Conservation (phyloP, 2,888 invertebrate genomes). For the Steinernema carpocapsae region DNA sequence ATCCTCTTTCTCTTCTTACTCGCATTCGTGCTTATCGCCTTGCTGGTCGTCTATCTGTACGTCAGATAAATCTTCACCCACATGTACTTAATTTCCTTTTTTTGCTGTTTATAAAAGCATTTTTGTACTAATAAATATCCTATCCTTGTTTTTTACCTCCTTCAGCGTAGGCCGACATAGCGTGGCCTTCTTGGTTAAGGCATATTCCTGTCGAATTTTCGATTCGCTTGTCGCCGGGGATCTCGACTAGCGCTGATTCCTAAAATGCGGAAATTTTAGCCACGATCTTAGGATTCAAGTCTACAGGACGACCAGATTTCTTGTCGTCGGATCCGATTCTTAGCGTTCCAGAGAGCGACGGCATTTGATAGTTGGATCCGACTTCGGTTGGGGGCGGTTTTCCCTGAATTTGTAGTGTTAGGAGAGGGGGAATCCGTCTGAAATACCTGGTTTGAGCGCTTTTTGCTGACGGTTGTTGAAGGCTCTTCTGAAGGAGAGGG, state of each 20-base stretch:
- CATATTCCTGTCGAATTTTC: not conserved
- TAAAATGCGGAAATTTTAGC: too few relatives aligned
- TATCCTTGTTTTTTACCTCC: too few relatives aligned
- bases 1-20: constrained; percentile 55
- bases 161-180: not conserved
- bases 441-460: too few relatives aligned
- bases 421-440: too few relatives aligned
- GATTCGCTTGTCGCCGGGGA: not conserved
- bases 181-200: not conserved
- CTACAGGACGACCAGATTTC: not conserved
- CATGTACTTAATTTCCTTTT: not conserved
- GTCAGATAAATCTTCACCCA: not conserved
- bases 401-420: too few relatives aligned
- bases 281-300: too few relatives aligned
- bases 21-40: constrained; percentile 50
- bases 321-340: not conserved
- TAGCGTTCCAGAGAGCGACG: not conserved
- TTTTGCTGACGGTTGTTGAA: too few relatives aligned
- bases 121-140: too few relatives aligned
- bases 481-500: too few relatives aligned
- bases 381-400: too few relatives aligned
- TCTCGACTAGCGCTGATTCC: not conserved
- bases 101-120: not conserved
- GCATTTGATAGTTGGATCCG: not conserved
- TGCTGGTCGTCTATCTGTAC: constrained; percentile 43